A percentile compares a stretch with the other conserved stretches of the same genome.
Conservation (phyloP, 2,797 vertebrate species). For the Tamandua tetradactyla region DNA sequence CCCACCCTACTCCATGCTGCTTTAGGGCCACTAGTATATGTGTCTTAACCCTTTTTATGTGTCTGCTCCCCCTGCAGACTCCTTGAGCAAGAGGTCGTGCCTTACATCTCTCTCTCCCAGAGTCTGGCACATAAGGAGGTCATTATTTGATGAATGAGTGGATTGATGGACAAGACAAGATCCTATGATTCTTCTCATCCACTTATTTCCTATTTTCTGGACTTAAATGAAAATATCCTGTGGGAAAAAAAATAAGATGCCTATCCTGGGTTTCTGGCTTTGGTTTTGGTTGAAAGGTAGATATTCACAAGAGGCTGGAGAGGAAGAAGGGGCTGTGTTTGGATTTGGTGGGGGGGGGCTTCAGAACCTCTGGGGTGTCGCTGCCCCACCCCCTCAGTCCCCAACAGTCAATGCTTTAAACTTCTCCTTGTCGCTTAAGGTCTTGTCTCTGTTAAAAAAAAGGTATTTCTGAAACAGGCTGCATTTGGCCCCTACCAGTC, state of each 20-base stretch:
- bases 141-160: background rate
- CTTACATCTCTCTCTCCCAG: background rate
- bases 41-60: background rate
- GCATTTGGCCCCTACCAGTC: background rate
- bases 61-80: background rate
- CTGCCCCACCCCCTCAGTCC: background rate
- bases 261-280: background rate
- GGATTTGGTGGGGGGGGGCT: background rate
- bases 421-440: background rate
- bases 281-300: background rate
- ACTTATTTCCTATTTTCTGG: constrained; percentile 44
- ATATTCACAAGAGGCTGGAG: background rate
- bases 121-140: background rate
- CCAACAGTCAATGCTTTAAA: background rate
- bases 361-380: background rate
- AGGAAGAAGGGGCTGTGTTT: background rate
- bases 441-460: constrained; percentile 12
- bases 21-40: background rate
- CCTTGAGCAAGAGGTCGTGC: background rate
- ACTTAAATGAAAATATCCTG: constrained; percentile 22
- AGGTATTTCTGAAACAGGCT: background rate
- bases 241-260: background rate
- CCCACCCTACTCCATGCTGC: background rate
- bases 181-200: background rate
- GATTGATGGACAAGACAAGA: background rate